Conservation (phyloP, 1,140 invertebrate genomes). For the Drosophila repletoides region DNA sequence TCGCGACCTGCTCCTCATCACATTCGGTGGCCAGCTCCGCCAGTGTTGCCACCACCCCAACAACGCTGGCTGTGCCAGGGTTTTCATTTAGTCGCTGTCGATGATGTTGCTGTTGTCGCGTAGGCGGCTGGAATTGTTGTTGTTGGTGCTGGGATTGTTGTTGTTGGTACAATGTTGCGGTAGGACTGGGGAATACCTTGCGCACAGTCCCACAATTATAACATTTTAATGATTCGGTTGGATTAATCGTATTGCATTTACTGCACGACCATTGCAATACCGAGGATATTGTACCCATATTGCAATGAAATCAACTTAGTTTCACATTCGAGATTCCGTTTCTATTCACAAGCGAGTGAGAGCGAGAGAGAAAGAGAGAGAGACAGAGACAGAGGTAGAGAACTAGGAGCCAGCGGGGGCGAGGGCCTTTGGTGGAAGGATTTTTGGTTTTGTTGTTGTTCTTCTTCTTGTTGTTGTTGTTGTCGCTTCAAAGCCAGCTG, state of each 20-base stretch:
- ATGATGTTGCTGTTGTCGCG: neutral
- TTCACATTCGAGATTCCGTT: constrained; percentile 44
- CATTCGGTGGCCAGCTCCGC: constrained; percentile 42
- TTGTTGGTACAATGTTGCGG: constrained; percentile 53
- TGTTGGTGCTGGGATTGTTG: constrained; percentile 22
- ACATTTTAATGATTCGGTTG: constrained; percentile 90
- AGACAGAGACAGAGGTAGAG: neutral
- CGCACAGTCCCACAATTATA: constrained; percentile 88
- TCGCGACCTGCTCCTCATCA: constrained; percentile 49
- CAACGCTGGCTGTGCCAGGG: neutral
- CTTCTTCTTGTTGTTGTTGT: neutral
- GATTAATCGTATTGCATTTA: constrained; percentile 92
- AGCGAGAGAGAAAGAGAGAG: neutral
- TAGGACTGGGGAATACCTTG: constrained; percentile 82
- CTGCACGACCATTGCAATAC: constrained; percentile 94
- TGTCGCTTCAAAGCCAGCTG: constrained; percentile 29
- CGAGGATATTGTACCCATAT: constrained; percentile 96
- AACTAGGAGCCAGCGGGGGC: neutral
- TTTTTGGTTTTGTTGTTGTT: neutral
- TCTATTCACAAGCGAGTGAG: constrained; percentile 40
- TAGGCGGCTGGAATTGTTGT: too few species aligned
- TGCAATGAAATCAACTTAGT: constrained; percentile 33
- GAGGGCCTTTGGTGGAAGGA: constrained; percentile 7
- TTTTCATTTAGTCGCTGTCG: constrained; percentile 21
- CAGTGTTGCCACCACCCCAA: constrained; percentile 11